These are phyloP conservation scores for Callopanchax toddi DNA, from an alignment of 2,113 vertebrate species.

Conservation along the genomic window DNA sequence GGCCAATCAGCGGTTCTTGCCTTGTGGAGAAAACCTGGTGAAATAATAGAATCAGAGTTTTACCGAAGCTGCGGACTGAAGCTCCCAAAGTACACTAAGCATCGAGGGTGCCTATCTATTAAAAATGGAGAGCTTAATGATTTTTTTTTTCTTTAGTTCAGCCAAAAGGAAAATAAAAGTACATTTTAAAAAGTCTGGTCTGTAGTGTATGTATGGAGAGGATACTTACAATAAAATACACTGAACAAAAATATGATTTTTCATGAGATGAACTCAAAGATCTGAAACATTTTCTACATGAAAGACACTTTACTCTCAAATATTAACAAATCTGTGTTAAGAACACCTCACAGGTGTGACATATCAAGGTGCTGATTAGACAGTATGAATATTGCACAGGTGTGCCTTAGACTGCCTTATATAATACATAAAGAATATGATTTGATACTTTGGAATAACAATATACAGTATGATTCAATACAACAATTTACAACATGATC, in stretches of 20 bases:
- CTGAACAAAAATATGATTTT: neutral
- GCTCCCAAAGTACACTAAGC: constrained; percentile 22
- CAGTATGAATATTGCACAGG: too few species aligned
- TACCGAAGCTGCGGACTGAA: constrained; percentile 36
- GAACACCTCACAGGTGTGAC: too few species aligned
- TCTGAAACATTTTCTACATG: too few species aligned
- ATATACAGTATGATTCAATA: too few species aligned
- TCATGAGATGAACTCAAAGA: too few species aligned
- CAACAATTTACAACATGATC: too few species aligned
- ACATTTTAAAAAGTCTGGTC: neutral
- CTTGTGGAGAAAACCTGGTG: constrained; percentile 21
- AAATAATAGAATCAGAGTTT: constrained; percentile 23
- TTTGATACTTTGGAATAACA: too few species aligned
- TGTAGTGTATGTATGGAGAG: neutral
- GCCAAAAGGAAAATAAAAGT: neutral
- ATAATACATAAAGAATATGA: neutral
- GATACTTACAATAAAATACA: neutral
- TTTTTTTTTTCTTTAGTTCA: constrained; percentile 7
- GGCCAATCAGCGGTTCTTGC: constrained; percentile 51
- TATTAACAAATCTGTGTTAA: too few species aligned
- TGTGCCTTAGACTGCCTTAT: too few species aligned
- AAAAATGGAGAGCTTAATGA: constrained; percentile 23
- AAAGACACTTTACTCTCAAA: too few species aligned
- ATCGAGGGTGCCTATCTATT: constrained; percentile 13
- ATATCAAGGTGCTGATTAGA: too few species aligned